Base-by-base conservation (phyloP, 2,888 invertebrate genomes). In the Cataglyphis altisquamis region DNA sequence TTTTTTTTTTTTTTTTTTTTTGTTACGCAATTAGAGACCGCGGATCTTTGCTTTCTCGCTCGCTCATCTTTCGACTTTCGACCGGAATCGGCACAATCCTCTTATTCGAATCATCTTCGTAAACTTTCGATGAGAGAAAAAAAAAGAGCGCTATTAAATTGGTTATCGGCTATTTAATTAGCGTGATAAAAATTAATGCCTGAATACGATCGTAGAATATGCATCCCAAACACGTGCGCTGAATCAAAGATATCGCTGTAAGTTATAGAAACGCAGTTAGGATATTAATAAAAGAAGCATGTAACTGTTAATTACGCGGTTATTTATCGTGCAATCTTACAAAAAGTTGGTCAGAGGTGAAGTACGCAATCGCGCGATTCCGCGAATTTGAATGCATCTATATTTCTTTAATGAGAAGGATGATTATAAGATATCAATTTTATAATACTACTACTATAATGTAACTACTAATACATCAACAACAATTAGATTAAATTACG, bases 1-100 rank as follows among this genome's bases (percentile, higher is more conserved):
- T 32, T 32, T 32, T 32, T 66, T 32, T 4, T 32, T 32, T 32
- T 32, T 32, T 32, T 32, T 32, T 36, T 36, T 36, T 36, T 66
- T 67, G 32, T 85, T 78, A 21, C 18, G 32, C 67, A 84, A 85
- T 81, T 64, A 48, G 39, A 41, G 12, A 32, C 18, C 32, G 5
- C 39, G 9, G 0, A 57, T 21, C 29, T 77, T 10, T 55, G n/a
- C 15, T n/a, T 57, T 36, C 15, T 48, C 2, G 29, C 32, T 9
- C 32, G 21, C 12, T 48, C 32, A 15, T 21, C 32, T 55, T 25
- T 21, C 25, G 8, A 1, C 32, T 55, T 25, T 21, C n/a, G 8
- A 1, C 3, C 21, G n/a, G 52, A 12, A 29, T 57, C 3, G 3
- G 5, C 10, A 29, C 25, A 62, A 45, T 66, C 18, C 12, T 73